A percentile compares a stretch with the other conserved stretches of the same genome.
Evolutionary conservation across 2,888 invertebrate genomes (phyloP).

Genomic region (Plagiodera versicolora): DNA sequence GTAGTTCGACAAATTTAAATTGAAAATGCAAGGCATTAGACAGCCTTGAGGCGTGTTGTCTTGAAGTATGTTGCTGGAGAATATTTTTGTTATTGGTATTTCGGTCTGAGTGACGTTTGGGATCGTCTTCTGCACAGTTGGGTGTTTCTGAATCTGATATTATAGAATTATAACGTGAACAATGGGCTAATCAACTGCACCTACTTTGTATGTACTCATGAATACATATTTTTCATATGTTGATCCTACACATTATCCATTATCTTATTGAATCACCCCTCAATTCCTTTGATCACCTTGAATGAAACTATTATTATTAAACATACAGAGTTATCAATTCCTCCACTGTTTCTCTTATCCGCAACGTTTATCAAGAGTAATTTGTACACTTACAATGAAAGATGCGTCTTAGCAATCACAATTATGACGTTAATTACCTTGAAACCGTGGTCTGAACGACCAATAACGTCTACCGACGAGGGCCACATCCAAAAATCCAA

Average conservation of each 20-base stretch:
- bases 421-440: too few relatives aligned
- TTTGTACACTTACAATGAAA: too few relatives aligned
- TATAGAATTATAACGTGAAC: background rate
- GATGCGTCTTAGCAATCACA: too few relatives aligned
- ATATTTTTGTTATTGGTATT: background rate
- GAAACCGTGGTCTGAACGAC: too few relatives aligned
- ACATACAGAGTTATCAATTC: too few relatives aligned
- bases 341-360: too few relatives aligned
- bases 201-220: background rate
- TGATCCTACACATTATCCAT: background rate
- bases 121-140: conserved; percentile 8
- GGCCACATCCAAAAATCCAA: too few relatives aligned
- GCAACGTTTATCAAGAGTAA: too few relatives aligned
- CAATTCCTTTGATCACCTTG: too few relatives aligned
- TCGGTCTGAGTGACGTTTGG: background rate
- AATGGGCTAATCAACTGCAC: background rate
- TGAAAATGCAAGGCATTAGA: background rate
- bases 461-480: too few relatives aligned
- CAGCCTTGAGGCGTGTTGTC: background rate
- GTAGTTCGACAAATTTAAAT: background rate
- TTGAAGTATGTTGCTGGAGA: background rate
- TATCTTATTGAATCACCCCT: too few relatives aligned
- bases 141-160: background rate
- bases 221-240: conserved; percentile 2
- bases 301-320: too few relatives aligned